These are phyloP conservation scores for Discoglossus pictus DNA, from an alignment of 2,797 vertebrate genomes.

Conservation along the genomic window DNA sequence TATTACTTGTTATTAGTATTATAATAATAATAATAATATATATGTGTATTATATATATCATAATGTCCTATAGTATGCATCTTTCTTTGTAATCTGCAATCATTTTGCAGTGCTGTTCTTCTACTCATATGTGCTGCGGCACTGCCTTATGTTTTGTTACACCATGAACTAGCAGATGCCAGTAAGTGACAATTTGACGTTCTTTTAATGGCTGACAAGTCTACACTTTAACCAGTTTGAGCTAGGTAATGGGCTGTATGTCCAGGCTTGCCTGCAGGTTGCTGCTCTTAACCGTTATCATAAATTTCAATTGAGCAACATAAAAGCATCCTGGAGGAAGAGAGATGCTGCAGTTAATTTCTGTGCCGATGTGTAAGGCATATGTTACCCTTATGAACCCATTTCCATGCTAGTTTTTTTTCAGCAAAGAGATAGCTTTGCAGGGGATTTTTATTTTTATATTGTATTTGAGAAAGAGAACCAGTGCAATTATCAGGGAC, in stretches of 20 bases:
- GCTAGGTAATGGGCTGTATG: conserved; percentile 38
- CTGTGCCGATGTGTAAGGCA: conserved; percentile 21
- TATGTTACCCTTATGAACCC: conserved; percentile 48
- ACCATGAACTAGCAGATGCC: conserved; percentile 21
- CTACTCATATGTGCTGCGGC: conserved; percentile 5
- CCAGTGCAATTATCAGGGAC: conserved; percentile 22
- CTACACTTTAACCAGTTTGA: conserved; percentile 49
- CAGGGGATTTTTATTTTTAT: conserved; percentile 6
- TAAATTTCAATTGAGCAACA: conserved; percentile 19
- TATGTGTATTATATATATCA: no score
- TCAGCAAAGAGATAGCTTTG: conserved; percentile 21
- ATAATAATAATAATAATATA: no score
- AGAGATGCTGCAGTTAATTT: neutral
- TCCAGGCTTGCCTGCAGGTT: conserved; percentile 47
- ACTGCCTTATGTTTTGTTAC: neutral
- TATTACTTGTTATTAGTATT: no score
- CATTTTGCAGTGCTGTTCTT: conserved; percentile 6
- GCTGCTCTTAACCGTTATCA: conserved; percentile 34
- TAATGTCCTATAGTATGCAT: no score
- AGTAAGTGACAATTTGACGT: conserved; percentile 44
- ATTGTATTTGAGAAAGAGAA: conserved; percentile 21
- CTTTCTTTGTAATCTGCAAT: no score
- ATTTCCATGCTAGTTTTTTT: conserved; percentile 25
- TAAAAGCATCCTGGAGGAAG: conserved; percentile 1
- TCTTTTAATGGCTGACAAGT: conserved; percentile 45